Evolutionary conservation across 2,113 vertebrate genomes (phyloP).

Genomic region (Coptodon rendalli): DNA sequence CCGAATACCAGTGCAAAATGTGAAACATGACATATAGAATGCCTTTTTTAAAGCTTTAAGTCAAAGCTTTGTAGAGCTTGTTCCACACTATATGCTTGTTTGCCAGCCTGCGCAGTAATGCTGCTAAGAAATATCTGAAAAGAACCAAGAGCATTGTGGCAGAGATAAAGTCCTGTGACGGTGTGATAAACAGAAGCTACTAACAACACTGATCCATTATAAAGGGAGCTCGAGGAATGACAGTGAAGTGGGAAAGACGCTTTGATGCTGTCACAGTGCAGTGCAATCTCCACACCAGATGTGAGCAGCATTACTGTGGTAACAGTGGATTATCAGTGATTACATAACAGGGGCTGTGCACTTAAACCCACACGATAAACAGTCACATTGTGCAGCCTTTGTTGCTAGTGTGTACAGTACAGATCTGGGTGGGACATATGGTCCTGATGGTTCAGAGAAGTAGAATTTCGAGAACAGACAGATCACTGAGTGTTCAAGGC

Average conservation of each 20-base stretch:
- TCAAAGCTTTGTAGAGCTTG: not conserved
- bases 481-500: not conserved
- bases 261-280: conserved; percentile 41
- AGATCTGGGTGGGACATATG: not conserved
- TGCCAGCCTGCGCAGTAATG: not conserved
- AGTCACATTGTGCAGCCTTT: conserved; percentile 41
- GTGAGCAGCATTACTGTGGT: conserved; percentile 63
- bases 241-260: not conserved
- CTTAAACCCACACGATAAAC: conserved; percentile 61
- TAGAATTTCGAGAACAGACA: not conserved
- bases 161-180: not conserved
- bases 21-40: not conserved
- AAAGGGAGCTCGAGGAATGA: not conserved
- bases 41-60: not conserved
- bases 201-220: not conserved
- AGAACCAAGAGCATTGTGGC: not conserved
- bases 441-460: not conserved
- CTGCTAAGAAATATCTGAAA: not conserved
- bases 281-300: conserved; percentile 37
- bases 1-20: not conserved
- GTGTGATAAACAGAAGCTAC: conserved; percentile 9
- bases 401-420: not conserved
- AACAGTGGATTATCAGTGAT: conserved; percentile 66
- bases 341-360: conserved; percentile 62
- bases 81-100: not conserved